Base-by-base conservation (phyloP, 2,888 invertebrate genomes). In the Eristalis arbustorum region DNA sequence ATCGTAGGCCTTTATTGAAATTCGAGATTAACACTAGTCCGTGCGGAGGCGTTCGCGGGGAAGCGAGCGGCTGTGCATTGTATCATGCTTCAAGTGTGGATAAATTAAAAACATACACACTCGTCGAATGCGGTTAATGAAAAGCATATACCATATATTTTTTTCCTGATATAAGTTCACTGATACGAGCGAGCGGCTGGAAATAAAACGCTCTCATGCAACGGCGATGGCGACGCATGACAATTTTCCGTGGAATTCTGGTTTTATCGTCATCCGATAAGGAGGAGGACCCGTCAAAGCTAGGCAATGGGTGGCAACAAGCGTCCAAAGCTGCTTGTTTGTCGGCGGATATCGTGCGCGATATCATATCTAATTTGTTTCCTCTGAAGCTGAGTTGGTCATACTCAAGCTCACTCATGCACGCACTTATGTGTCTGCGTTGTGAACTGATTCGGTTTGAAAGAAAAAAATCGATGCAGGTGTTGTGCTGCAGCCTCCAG, bases 281-380 rank as follows among this genome's bases (percentile, higher is more conserved):
- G 14, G 62, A 42, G 14, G 37, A 61, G 31, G 25, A 37, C 18
- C 34, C 31, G 28, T 5, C 64, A 71, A 72, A 67, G 28, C 34
- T 62, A 14, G 34, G 40, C 61, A 10, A 31, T 31, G 28, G 61
- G 42, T 49, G 22, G 64, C 64, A 40, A 64, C 31, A 31, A 62
- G 23, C 23, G 34, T 42, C 40, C 22, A 25, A 61, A 40, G 42
- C 25, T 25, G 13, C n/a, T 23, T 11, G 31, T 31, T 31, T 34
- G 11, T 42, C 66, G 18, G 11, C 79, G 67, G 79, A 79, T 79
- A 79, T 67, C 49, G 28, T 62, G 56, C 37, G 74, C 37, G 74
- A 68, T 73, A 67, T 73, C 42, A 56, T 67, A 72, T 78, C 72
- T 57, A 11, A 8, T 34, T 13, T n/a, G 22, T 63, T 68, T 56